A percentile compares a stretch with the other conserved stretches of the same genome.
phyloP scores from a whole-genome alignment of 2,888 invertebrate genomes.

The Dryobotodes eremita region DNA sequence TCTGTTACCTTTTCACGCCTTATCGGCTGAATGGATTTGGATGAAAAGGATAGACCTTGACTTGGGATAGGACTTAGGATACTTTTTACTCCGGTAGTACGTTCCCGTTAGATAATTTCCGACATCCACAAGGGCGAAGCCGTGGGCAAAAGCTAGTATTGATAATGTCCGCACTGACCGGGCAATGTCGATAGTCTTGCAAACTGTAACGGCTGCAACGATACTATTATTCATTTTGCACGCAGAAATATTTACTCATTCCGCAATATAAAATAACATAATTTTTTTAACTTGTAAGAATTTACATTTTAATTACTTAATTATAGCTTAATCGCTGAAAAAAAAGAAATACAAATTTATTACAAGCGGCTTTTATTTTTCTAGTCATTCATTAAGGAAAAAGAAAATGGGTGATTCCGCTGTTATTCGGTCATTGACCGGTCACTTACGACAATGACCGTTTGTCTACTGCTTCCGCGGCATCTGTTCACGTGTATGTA shows the following conservation, averaged over 20 bases:
- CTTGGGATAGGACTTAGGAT: too few species aligned
- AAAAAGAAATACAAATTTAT: slow-evolving; percentile 20
- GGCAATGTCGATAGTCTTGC: slow-evolving; percentile 17
- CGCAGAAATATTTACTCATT: slow-evolving; percentile 29
- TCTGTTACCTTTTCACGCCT: too few species aligned
- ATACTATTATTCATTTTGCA: slow-evolving; percentile 45
- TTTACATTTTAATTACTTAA: slow-evolving; percentile 64
- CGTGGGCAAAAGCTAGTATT: background rate
- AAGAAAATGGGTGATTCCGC: slow-evolving; percentile 21
- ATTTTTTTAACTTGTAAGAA: slow-evolving; percentile 10
- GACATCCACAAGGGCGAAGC: too few species aligned
- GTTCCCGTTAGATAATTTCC: too few species aligned
- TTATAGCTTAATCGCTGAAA: slow-evolving; percentile 54
- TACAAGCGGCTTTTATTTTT: slow-evolving; percentile 31
- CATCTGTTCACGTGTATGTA: slow-evolving; percentile 54
- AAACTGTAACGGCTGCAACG: slow-evolving; percentile 30
- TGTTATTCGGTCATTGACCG: slow-evolving; percentile 56
- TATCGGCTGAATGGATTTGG: too few species aligned
- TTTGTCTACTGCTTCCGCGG: slow-evolving; percentile 41
- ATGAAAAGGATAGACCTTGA: too few species aligned
- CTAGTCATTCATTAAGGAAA: slow-evolving; percentile 11
- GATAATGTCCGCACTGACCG: slow-evolving; percentile 45
- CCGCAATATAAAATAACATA: slow-evolving; percentile 31
- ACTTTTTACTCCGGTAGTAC: too few species aligned
- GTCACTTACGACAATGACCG: slow-evolving; percentile 46